Evolutionary conservation across 2,113 vertebrate genomes (phyloP), one percentile per base, ranked within the genome.

Genomic region (Tursiops truncatus): DNA sequence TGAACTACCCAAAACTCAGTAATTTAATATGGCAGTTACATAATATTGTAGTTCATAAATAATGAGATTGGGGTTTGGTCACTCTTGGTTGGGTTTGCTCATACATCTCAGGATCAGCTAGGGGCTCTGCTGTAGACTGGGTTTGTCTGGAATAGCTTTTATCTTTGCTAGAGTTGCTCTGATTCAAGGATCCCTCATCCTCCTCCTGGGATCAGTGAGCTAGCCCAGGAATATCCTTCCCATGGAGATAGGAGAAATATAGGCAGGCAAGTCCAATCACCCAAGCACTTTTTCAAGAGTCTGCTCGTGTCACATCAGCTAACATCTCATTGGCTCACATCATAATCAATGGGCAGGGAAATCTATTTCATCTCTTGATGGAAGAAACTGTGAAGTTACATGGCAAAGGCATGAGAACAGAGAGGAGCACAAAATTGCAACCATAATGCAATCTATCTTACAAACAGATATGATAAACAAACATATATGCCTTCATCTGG

Each of bases 11-110:
- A 8, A 89, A 87, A 82, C 44, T 82, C 47, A 68, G 14, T 38
- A n/a, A 89, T 56, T 95, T 89, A 73, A n/a, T 77, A 76, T 83
- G n/a, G 26, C 18, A 92, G 81, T 81, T 92, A 84, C 36, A 50
- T 81, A 83, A 33, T 92, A 56, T 44, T 86, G 89, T 68, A 92
- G 50, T 62, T 79, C 26, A 79, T 68, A 71, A 82, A 92, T 90
- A 41, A 50, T 31, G 33, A 84, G 73, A 81, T 12, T 91, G 71
- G 8, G 18, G 56, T 94, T 87, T 93, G 47, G 33, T 80, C 60
- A 68, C 63, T 73, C 41, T 88, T 68, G 65, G 15, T 25, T 92
- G 25, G 47, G 44, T 36, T 83, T 41, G 0, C 23, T 73, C 56
- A 31, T 28, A 50, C 41, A 80, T 88, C 67, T 74, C 36, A 63